Evolutionary conservation across 2,797 vertebrate species (phyloP), one percentile per base, ranked within the genome.

Genomic region (Cheirogaleus major): DNA sequence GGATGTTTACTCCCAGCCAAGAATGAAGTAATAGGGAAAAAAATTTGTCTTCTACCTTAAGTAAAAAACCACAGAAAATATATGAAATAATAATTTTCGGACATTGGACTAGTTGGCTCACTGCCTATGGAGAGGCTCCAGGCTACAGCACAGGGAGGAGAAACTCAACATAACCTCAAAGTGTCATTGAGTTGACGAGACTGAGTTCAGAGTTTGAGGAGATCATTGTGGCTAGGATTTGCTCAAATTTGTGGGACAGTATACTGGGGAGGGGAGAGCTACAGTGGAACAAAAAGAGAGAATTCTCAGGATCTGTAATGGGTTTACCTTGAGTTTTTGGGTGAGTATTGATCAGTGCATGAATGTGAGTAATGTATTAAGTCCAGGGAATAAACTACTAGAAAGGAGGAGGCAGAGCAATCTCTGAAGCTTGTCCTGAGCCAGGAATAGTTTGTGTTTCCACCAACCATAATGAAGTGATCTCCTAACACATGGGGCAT

Each of bases 51-150:
- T 80, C 25, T 83, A 50, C 27, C 35, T 35, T 82, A 57, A 94
- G 41, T 52, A 88, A 87, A 88, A 88, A 83, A 15, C 5, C 27
- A 76, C 43, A 85, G 73, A 95, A 94, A 82, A 85, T 63, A 22
- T 38, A 32, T 84, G 43, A 75, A 90, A 32, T 57, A 23, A 41
- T 38, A 75, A 12, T 93, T 90, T 85, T 92, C 45, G 86, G 30
- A 78, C 5, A 27, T 48, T 72, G 45, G 41, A 15, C 55, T 23
- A 4, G 43, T 4, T 18, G 88, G 22, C 17, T 88, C 41, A 57
- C 25, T 87, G 32, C 55, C 67, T 65, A 0, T 65, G 30, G 23
- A 78, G 52, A 69, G 27, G 11, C 38, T 86, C 27, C 14, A 57
- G 23, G 35, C 59, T 84, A 7, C 11, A 50, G 63, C 9, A 55